These are phyloP conservation scores for Larimichthys crocea DNA, from an alignment of 2,113 vertebrate species.

Conservation along the genomic window DNA sequence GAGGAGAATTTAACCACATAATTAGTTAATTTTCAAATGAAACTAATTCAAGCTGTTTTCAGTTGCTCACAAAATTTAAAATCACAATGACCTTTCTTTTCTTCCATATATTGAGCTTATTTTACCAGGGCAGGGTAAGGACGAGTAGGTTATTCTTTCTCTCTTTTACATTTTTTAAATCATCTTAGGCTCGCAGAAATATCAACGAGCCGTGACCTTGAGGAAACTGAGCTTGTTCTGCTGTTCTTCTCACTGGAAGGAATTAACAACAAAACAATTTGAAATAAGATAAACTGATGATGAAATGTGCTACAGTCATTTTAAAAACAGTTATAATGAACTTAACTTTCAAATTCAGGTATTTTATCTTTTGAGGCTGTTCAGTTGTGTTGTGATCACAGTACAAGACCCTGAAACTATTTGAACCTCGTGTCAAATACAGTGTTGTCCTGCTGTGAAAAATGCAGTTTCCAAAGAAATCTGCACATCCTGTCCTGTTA, in stretches of 20 bases:
- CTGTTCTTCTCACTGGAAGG: slow-evolving; percentile 30
- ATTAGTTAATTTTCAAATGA: neutral
- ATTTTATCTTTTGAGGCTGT: slow-evolving; percentile 66
- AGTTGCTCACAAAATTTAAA: neutral
- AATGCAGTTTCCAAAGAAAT: slow-evolving; percentile 39
- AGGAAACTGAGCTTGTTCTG: slow-evolving; percentile 47
- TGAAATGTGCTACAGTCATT: slow-evolving; percentile 31
- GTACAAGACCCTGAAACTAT: slow-evolving; percentile 72
- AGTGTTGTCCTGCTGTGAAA: slow-evolving; percentile 60
- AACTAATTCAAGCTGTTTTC: neutral
- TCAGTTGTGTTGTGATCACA: slow-evolving; percentile 77
- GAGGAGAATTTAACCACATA: neutral
- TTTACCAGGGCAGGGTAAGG: neutral
- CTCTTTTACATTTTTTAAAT: slow-evolving; percentile 6
- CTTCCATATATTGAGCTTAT: slow-evolving; percentile 51
- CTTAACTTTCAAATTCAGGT: slow-evolving; percentile 26
- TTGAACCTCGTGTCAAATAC: slow-evolving; percentile 43
- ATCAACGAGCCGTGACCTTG: slow-evolving; percentile 4
- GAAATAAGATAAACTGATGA: slow-evolving; percentile 36
- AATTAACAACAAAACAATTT: slow-evolving; percentile 2
- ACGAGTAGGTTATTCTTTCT: slow-evolving; percentile 3
- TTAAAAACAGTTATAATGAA: slow-evolving; percentile 29
- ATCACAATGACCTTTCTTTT: slow-evolving; percentile 9
- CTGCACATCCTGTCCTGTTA: slow-evolving; percentile 41
- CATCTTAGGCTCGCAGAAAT: slow-evolving; percentile 15